Conservation (phyloP, 2,888 invertebrate genomes). For the Dusona sp. region DNA sequence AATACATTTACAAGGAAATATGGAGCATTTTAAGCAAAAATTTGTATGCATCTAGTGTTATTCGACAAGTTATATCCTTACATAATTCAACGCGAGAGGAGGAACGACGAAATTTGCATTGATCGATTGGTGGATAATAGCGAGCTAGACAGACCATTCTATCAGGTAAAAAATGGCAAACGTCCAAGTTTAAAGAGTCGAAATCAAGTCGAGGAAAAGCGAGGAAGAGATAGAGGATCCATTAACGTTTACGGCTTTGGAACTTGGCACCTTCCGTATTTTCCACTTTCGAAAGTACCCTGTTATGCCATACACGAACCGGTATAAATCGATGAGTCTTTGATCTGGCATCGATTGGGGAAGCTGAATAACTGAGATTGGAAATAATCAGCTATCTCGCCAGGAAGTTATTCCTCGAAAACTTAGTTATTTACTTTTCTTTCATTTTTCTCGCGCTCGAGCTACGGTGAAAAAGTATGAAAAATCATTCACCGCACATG, state of each 20-base stretch:
- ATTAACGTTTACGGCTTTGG: constrained; percentile 62
- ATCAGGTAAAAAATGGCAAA: constrained; percentile 55
- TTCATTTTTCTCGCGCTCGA: neutral
- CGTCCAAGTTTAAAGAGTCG: constrained; percentile 43
- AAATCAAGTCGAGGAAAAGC: constrained; percentile 31
- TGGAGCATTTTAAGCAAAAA: neutral
- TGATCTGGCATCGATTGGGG: constrained; percentile 34
- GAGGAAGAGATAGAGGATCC: constrained; percentile 43
- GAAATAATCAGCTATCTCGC: neutral
- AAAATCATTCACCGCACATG: neutral
- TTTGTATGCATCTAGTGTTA: constrained; percentile 21
- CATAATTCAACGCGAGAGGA: constrained; percentile 15
- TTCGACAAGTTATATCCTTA: neutral
- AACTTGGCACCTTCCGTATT: constrained; percentile 65
- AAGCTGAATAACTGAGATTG: constrained; percentile 47
- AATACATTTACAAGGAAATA: neutral
- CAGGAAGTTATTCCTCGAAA: constrained; percentile 4
- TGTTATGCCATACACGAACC: neutral
- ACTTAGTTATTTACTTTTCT: constrained; percentile 9
- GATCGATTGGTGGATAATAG: constrained; percentile 36
- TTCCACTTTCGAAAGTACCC: constrained; percentile 59
- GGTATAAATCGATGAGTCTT: constrained; percentile 3
- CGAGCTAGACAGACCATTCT: constrained; percentile 16
- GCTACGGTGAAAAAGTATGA: neutral
- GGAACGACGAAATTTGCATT: constrained; percentile 23